A percentile compares a stretch with the other conserved stretches of the same genome.
Conservation (phyloP, 2,888 invertebrate genomes). For the Osedax frankpressi region DNA sequence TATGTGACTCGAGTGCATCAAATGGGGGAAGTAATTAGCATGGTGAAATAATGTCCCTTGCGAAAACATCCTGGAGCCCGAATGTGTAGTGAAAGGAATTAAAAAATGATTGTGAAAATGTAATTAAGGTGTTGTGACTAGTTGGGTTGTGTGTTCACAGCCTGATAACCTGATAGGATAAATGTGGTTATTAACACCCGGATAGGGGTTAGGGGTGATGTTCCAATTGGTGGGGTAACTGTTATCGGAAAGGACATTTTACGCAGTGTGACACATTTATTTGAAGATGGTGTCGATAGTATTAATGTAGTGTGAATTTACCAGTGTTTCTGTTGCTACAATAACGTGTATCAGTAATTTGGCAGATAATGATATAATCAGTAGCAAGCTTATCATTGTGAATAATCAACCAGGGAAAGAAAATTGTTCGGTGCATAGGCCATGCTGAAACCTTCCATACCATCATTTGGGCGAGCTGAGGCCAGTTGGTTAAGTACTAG, state of each 20-base stretch:
- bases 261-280: background rate
- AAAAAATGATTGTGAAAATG: background rate
- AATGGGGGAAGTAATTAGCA: background rate
- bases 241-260: background rate
- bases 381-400: background rate
- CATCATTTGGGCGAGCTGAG: background rate
- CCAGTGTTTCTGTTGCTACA: background rate
- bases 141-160: background rate
- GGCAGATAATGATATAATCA: constrained; percentile 1
- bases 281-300: constrained; percentile 1
- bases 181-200: constrained; percentile 3
- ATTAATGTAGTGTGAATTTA: constrained; percentile 3
- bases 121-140: background rate
- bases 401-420: background rate
- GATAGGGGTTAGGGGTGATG: background rate
- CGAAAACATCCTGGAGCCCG: constrained; percentile 8
- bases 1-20: background rate
- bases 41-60: constrained; percentile 5
- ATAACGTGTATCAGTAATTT: background rate
- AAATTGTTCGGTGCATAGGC: no score
- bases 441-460: no score
- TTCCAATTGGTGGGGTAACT: background rate
- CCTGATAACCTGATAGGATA: background rate
- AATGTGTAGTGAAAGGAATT: constrained; percentile 3
- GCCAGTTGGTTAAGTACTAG: background rate